phyloP scores from a whole-genome alignment of 2,888 invertebrate species.

The Sussaba pulchella region DNA sequence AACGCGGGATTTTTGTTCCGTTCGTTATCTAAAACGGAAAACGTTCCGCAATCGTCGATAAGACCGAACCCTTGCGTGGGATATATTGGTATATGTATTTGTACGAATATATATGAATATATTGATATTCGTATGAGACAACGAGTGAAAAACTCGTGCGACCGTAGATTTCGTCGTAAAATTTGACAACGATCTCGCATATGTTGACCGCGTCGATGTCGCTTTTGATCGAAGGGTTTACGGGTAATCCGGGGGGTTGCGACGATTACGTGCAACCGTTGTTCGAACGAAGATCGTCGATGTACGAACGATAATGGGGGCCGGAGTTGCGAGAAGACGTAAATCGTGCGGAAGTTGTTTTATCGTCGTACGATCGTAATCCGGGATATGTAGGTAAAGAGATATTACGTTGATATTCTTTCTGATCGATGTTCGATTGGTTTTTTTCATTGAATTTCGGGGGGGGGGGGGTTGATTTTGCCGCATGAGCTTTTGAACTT shows the following conservation, averaged over 20 bases:
- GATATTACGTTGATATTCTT: neutral
- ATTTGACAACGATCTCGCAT: conserved; percentile 27
- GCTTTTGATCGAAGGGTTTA: conserved; percentile 10
- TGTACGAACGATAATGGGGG: conserved; percentile 67
- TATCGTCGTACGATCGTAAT: neutral
- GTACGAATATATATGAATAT: too few species aligned
- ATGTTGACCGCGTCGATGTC: conserved; percentile 49
- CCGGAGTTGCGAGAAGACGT: conserved; percentile 74
- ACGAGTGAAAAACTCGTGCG: neutral
- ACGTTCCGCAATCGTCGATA: too few species aligned
- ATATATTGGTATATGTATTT: too few species aligned
- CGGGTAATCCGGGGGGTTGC: conserved; percentile 20
- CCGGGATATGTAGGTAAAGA: conserved; percentile 39
- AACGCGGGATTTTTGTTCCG: too few species aligned
- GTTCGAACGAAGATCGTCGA: conserved; percentile 29
- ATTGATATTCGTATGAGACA: neutral
- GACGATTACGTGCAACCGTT: conserved; percentile 23
- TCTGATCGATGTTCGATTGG: neutral
- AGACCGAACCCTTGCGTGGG: too few species aligned
- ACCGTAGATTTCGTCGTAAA: conserved; percentile 7
- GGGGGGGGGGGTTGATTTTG: too few species aligned
- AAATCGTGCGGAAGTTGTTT: conserved; percentile 67
- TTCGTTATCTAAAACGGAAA: too few species aligned
- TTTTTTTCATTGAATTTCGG: too few species aligned
- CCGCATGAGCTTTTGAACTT: conserved; percentile 36